Evolutionary conservation across 2,797 vertebrate species (phyloP).

Genomic region (Gallirallus australis): DNA sequence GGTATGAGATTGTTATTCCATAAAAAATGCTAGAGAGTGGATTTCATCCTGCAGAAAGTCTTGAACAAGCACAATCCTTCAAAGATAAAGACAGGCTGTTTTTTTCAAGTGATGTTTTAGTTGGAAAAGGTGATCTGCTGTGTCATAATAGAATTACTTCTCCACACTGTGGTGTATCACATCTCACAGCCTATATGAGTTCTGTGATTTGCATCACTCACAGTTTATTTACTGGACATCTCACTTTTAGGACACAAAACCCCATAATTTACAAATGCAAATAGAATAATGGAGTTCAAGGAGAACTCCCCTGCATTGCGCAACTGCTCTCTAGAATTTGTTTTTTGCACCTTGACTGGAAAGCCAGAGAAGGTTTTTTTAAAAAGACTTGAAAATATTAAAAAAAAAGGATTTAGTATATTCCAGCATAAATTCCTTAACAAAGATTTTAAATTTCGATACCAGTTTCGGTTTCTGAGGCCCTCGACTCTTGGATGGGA

Average conservation of each 20-base stretch:
- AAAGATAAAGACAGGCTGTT: not conserved
- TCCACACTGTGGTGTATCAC: not conserved
- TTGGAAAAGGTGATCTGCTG: not conserved
- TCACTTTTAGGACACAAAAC: not conserved
- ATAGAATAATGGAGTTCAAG: not conserved
- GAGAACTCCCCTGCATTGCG: not conserved
- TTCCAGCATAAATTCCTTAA: not conserved
- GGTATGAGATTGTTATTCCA: not conserved
- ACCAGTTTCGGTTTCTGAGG: not conserved
- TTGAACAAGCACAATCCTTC: fast-evolving
- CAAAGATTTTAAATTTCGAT: not conserved
- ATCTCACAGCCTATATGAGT: not conserved
- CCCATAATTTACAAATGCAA: not conserved
- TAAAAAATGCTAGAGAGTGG: not conserved
- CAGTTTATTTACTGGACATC: not conserved
- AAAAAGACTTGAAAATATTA: not conserved
- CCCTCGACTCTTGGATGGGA: not conserved
- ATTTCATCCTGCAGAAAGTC: not conserved
- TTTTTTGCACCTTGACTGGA: not conserved
- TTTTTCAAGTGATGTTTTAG: fast-evolving
- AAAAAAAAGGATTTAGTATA: not conserved
- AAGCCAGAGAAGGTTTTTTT: not conserved
- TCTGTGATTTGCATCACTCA: not conserved
- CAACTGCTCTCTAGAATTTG: not conserved
- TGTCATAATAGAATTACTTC: not conserved